phyloP scores from a whole-genome alignment of 92 coral and sea anemone species.

The Siderastrea siderea region DNA sequence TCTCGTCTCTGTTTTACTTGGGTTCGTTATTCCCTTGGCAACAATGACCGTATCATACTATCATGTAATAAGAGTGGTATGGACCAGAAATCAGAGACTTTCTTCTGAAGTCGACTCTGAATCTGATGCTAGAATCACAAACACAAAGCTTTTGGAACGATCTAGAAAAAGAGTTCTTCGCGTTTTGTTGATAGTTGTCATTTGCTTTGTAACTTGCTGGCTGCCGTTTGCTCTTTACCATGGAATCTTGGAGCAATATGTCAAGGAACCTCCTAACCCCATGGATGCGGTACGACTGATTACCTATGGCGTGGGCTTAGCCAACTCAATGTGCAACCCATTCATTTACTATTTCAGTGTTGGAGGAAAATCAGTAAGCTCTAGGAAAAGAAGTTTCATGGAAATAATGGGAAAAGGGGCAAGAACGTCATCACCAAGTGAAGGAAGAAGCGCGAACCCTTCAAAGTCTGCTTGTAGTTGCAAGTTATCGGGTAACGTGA shows the following conservation, averaged over 20 bases:
- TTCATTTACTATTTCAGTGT: slow-evolving; percentile 73
- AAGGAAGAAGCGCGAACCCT: not conserved
- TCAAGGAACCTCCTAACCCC: slow-evolving; percentile 70
- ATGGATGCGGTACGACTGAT: slow-evolving; percentile 64
- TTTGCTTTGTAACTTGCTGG: slow-evolving; percentile 71
- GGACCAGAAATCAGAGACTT: slow-evolving; percentile 56
- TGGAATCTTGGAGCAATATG: slow-evolving; percentile 69
- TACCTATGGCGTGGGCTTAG: slow-evolving; percentile 66
- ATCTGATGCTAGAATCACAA: slow-evolving; percentile 1
- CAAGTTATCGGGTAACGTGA: not conserved
- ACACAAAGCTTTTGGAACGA: slow-evolving; percentile 29
- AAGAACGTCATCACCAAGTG: not conserved
- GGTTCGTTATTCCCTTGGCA: slow-evolving; percentile 67
- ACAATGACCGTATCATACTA: slow-evolving; percentile 66
- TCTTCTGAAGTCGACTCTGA: slow-evolving; percentile 10
- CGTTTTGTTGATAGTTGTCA: slow-evolving; percentile 59
- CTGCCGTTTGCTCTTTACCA: slow-evolving; percentile 72
- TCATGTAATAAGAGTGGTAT: slow-evolving; percentile 61
- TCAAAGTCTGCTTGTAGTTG: not conserved
- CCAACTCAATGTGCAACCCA: slow-evolving; percentile 75
- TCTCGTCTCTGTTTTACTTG: slow-evolving; percentile 42
- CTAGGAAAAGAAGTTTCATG: not conserved
- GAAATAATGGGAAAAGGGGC: not conserved
- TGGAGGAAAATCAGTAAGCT: slow-evolving; percentile 1
- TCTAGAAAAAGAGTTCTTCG: slow-evolving; percentile 69